Conservation (phyloP, 2,888 invertebrate species). For the Lutraria lutraria region DNA sequence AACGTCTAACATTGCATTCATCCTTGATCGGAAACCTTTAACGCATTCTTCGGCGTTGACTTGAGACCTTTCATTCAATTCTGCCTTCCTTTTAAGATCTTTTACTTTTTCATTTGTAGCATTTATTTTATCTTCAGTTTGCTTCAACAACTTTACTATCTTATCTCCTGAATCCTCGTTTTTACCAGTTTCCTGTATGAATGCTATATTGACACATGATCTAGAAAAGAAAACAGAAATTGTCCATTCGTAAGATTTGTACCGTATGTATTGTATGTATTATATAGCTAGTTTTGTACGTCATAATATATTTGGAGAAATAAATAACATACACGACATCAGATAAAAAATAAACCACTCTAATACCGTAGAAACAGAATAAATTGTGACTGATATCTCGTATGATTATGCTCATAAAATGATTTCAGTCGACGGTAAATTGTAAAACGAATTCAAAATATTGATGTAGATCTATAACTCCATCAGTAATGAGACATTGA, state of each 20-base stretch:
- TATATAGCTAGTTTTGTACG: background rate
- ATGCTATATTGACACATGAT: background rate
- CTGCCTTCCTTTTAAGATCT: background rate
- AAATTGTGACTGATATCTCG: background rate
- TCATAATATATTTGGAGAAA: background rate
- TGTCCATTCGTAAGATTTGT: background rate
- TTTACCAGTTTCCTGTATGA: background rate
- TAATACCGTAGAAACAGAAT: background rate
- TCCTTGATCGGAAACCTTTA: background rate
- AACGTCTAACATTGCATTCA: background rate
- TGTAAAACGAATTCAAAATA: no score
- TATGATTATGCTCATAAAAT: background rate
- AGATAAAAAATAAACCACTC: background rate
- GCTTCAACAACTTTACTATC: background rate
- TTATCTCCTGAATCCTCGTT: background rate
- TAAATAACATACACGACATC: background rate
- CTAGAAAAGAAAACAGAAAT: background rate
- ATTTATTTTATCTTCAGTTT: background rate
- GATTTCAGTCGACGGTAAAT: no score
- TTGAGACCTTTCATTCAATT: constrained; percentile 12
- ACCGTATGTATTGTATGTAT: background rate
- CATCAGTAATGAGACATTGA: no score
- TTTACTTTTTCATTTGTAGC: background rate
- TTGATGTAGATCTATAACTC: no score
- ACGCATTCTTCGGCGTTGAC: background rate